Evolutionary conservation across 2,113 vertebrate species (phyloP).

Genomic region (Polypterus senegalus): DNA sequence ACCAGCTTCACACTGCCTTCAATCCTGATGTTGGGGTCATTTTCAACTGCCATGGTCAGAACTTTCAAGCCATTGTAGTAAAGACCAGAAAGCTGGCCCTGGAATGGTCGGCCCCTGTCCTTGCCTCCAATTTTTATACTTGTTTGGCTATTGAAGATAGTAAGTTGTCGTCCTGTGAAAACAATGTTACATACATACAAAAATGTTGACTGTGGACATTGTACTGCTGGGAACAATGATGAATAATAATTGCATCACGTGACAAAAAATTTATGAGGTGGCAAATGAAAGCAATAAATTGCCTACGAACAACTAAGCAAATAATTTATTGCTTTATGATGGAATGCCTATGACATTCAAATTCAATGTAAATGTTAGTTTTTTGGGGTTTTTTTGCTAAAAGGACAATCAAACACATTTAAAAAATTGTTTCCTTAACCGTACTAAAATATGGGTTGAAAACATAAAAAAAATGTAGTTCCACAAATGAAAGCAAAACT

Average conservation of each 20-base stretch:
- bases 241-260: conserved; percentile 50
- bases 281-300: conserved; percentile 96
- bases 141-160: conserved; percentile 99
- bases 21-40: conserved; percentile 85
- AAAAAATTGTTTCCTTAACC: conserved; percentile 11
- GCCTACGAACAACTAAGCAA: conserved; percentile 60
- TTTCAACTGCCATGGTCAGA: conserved; percentile 97
- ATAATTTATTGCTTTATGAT: conserved; percentile 94
- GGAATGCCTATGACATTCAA: conserved; percentile 70
- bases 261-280: conserved; percentile 81
- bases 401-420: conserved; percentile 64
- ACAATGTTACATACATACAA: conserved; percentile 89
- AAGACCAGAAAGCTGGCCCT: conserved; percentile 96
- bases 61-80: conserved; percentile 99
- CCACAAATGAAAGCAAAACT: no score
- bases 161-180: conserved; percentile 93
- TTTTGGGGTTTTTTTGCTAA: conserved; percentile 62
- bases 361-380: conserved; percentile 18
- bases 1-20: conserved; percentile 94
- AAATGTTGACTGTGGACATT: conserved; percentile 70
- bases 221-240: conserved; percentile 37
- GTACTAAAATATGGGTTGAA: conserved; percentile 1
- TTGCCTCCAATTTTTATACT: conserved; percentile 97
- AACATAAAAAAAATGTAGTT: no score
- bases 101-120: conserved; percentile 86